Evolutionary conservation across 30 jellyfish, hydroid and myxozoan species (phyloP), one percentile per base, ranked within the genome.

Genomic region (Catostylus mosaicus): DNA sequence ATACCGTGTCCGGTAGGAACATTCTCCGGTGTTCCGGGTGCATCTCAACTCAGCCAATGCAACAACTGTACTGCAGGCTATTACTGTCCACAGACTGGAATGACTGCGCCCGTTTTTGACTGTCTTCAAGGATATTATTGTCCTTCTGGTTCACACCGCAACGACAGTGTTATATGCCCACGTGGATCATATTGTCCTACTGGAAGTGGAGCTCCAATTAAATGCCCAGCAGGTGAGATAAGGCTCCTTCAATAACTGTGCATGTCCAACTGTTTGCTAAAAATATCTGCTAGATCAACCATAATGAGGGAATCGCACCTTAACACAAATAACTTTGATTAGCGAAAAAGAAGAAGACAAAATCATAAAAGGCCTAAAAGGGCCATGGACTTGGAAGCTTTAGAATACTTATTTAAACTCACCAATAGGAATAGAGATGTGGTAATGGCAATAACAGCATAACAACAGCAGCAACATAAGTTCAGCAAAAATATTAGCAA

Each of bases 41-140:
- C 62, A 3, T 82, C 96, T 6, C 77, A 56, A 61, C 78, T 57
- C n/a, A 87, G 75, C 73, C 96, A 88, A 22, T 94, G 99, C 73
- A 68, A 26, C 52, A 83, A 94, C 82, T 94, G 99, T 63, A 88
- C 99, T 23, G 89, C 95, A 56, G 99, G 99, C 1, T 94, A 54
- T 57, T 88, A 87, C 72, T 94, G 99, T 67, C 99, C 99, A 1
- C 87, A 77, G 45, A 51, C 89, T 22, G 97, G 97, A 3, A 94
- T 94, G 97, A 81, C 96, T 1, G 88, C 83, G 40, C 91, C 97
- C 0, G 73, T 80, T 0, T 94, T 87, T 52, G 77, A 33, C 12
- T 94, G 99, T 65, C 86, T 71, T 20, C 99, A 88, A 78, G 99
- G 99, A 19, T 94, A 80, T 67, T 94, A 87, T 56, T 94, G 99